A percentile compares a stretch with the other conserved stretches of the same genome.
Evolutionary conservation across 2,113 vertebrate species (phyloP).

Genomic region (Nycticryphes semicollaris): DNA sequence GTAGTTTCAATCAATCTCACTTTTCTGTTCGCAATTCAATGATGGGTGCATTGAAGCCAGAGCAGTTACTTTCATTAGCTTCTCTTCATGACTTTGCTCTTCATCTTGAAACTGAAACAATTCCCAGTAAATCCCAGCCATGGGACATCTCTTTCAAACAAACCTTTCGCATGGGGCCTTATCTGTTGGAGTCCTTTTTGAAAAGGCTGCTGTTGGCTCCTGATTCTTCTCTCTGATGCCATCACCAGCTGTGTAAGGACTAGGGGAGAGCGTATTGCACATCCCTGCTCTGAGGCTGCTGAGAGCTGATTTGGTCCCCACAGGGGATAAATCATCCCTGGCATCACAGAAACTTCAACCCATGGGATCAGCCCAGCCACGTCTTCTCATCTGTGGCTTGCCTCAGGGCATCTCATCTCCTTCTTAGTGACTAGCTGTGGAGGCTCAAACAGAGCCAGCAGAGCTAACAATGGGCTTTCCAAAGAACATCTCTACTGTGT

Average conservation of each 20-base stretch:
- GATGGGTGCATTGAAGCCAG: neutral
- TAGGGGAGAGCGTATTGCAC: neutral
- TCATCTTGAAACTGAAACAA: neutral
- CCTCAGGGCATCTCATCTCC: neutral
- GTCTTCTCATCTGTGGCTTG: neutral
- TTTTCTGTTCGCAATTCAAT: neutral
- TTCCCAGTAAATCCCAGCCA: neutral
- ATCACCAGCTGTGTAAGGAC: neutral
- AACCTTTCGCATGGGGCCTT: neutral
- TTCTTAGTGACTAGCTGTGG: neutral
- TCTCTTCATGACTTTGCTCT: neutral
- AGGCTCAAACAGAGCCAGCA: neutral
- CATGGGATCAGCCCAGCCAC: neutral
- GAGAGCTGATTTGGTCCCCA: neutral
- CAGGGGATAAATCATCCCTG: accelerated
- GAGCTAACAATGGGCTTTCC: neutral
- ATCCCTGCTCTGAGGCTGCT: neutral
- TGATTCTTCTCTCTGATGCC: neutral
- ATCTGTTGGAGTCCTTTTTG: neutral
- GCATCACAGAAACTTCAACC: neutral
- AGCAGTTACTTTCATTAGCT: neutral
- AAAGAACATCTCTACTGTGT: neutral
- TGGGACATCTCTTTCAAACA: neutral
- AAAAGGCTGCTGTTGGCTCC: neutral
- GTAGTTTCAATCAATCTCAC: neutral